Evolutionary conservation across 1,140 invertebrate species (phyloP).

Genomic region (Philotrypesis tridentata): DNA sequence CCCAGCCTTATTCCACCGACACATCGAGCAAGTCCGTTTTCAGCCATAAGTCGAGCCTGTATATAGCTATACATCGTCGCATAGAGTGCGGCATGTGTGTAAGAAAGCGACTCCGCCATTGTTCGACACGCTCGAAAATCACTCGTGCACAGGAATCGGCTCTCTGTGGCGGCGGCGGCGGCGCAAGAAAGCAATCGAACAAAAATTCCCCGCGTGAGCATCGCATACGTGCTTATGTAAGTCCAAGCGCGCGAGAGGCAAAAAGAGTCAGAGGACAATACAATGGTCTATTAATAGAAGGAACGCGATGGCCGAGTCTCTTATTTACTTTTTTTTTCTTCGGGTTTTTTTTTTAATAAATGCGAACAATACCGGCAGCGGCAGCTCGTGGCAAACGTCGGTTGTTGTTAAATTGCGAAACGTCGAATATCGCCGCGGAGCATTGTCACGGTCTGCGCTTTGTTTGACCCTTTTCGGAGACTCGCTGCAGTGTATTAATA

Average conservation of each 20-base stretch:
- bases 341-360: conserved; percentile 26
- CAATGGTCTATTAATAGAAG: conserved; percentile 50
- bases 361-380: conserved; percentile 33
- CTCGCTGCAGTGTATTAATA: too few relatives aligned
- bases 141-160: conserved; percentile 15
- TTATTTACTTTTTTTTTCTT: too few relatives aligned
- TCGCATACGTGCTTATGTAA: conserved; percentile 23
- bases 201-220: conserved; percentile 14
- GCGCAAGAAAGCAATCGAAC: conserved; percentile 17
- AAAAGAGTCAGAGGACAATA: conserved; percentile 30
- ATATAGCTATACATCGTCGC: too few relatives aligned
- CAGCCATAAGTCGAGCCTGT: neutral
- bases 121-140: conserved; percentile 29
- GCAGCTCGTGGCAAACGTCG: conserved; percentile 6
- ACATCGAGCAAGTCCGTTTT: conserved; percentile 22
- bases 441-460: neutral
- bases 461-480: neutral
- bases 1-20: neutral
- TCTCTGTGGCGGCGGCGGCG: neutral
- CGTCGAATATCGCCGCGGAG: conserved; percentile 16
- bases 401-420: conserved; percentile 36
- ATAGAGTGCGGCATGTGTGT: neutral
- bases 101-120: neutral
- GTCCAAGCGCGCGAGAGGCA: neutral
- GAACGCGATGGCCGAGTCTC: neutral